Conservation (phyloP, 2,113 vertebrate genomes). For the Caranx melampygus region DNA sequence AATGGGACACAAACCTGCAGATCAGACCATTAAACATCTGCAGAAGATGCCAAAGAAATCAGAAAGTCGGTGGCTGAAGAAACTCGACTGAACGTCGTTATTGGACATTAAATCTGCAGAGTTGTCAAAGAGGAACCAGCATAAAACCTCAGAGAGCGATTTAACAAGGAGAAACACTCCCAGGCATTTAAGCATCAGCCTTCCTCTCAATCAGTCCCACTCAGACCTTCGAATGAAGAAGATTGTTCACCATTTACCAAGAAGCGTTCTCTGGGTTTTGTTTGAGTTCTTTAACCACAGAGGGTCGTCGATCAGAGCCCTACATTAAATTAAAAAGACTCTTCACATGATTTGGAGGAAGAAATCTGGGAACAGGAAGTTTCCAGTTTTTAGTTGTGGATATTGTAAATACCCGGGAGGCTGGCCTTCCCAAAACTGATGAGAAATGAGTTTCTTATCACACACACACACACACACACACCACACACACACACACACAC, state of each 20-base stretch:
- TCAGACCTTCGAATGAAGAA: not conserved
- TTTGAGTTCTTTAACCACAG: constrained; percentile 9
- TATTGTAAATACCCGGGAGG: not conserved
- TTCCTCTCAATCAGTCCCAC: constrained; percentile 26
- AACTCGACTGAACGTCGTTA: no score
- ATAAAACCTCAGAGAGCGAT: not conserved
- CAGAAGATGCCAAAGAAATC: no score
- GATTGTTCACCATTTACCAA: not conserved
- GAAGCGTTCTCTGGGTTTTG: not conserved
- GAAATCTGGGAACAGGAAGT: not conserved
- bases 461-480: not conserved
- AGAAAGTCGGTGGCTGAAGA: no score
- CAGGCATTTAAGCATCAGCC: not conserved
- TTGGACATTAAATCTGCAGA: no score
- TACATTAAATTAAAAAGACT: not conserved
- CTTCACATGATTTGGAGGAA: not conserved
- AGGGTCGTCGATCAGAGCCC: accelerated
- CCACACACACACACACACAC: constrained; percentile 15
- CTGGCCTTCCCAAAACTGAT: not conserved
- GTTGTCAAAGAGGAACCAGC: not conserved
- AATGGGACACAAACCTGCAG: no score
- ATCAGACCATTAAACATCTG: no score
- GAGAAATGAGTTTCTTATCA: constrained; percentile 8
- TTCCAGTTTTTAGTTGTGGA: not conserved
- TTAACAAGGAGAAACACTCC: not conserved